Evolutionary conservation across 2,797 vertebrate genomes (phyloP).

Genomic region (Moxostoma hubbsi): DNA sequence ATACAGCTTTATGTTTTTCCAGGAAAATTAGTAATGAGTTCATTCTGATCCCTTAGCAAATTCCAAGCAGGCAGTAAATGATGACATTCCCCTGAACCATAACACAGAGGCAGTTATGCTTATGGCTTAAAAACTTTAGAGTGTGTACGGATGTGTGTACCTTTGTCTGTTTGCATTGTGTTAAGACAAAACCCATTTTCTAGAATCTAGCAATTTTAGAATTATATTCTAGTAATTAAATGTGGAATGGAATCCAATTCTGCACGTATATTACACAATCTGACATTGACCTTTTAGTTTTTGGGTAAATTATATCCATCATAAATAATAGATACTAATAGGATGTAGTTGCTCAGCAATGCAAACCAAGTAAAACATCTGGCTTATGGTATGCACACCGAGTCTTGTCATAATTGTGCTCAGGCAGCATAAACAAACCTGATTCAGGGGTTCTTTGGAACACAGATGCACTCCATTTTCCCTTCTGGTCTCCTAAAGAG

Average conservation of each 20-base stretch:
- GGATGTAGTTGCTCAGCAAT: constrained; percentile 5
- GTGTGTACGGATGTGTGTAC: not conserved
- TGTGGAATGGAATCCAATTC: not conserved
- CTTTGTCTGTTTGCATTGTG: not conserved
- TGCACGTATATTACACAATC: not conserved
- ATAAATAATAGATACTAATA: not conserved
- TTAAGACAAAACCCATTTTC: not conserved
- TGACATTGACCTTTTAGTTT: constrained; percentile 3
- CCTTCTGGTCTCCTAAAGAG: constrained; percentile 83
- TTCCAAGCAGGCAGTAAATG: constrained; percentile 60
- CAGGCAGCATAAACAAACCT: constrained; percentile 76
- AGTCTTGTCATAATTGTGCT: not conserved
- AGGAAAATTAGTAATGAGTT: constrained; percentile 60
- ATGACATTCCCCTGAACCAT: constrained; percentile 66
- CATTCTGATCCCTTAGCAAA: constrained; percentile 41
- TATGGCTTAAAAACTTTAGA: constrained; percentile 30
- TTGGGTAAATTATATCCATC: not conserved
- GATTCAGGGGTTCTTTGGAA: constrained; percentile 97
- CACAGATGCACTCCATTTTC: constrained; percentile 92
- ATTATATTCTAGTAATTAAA: not conserved
- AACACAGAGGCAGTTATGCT: constrained; percentile 59
- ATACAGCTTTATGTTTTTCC: constrained; percentile 60
- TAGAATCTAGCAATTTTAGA: not conserved
- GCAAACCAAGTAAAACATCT: constrained; percentile 23
- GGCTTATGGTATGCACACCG: not conserved